Conservation (phyloP, 2,797 vertebrate genomes). For the Karalla daura region DNA sequence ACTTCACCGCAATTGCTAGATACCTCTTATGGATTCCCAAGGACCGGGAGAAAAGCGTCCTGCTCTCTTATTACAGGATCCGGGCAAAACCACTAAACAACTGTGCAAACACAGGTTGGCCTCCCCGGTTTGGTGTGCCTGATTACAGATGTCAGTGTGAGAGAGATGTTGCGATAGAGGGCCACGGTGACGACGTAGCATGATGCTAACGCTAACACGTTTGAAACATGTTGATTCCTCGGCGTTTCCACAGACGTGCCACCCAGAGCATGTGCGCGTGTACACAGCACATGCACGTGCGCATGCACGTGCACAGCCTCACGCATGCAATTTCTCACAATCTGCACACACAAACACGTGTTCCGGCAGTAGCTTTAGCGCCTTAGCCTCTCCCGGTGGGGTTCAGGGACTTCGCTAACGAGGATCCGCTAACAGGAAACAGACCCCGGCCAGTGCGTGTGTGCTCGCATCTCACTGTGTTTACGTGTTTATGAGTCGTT, state of each 20-base stretch:
- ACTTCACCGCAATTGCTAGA: constrained; percentile 60
- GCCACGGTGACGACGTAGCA: constrained; percentile 10
- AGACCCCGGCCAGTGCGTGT: background rate
- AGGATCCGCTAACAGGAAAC: constrained; percentile 5
- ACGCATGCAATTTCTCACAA: background rate
- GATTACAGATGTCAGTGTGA: constrained; percentile 66
- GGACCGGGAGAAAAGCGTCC: constrained; percentile 52
- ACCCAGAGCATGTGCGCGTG: background rate
- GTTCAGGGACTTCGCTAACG: constrained; percentile 23
- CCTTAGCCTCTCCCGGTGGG: constrained; percentile 2
- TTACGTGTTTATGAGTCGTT: background rate
- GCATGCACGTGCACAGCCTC: background rate
- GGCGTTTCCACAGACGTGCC: background rate
- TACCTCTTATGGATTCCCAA: constrained; percentile 56
- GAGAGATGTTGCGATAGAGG: constrained; percentile 50
- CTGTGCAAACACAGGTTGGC: constrained; percentile 73
- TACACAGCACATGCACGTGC: background rate
- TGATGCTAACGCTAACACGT: constrained; percentile 17
- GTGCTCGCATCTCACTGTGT: background rate
- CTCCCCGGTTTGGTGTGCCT: constrained; percentile 48
- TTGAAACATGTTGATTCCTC: constrained; percentile 12
- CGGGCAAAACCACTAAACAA: constrained; percentile 63
- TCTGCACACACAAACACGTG: background rate
- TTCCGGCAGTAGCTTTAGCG: constrained; percentile 25
- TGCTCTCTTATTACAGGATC: constrained; percentile 67